Evolutionary conservation across 2,797 vertebrate species (phyloP).

Genomic region (Enteromius afrohamiltoni): DNA sequence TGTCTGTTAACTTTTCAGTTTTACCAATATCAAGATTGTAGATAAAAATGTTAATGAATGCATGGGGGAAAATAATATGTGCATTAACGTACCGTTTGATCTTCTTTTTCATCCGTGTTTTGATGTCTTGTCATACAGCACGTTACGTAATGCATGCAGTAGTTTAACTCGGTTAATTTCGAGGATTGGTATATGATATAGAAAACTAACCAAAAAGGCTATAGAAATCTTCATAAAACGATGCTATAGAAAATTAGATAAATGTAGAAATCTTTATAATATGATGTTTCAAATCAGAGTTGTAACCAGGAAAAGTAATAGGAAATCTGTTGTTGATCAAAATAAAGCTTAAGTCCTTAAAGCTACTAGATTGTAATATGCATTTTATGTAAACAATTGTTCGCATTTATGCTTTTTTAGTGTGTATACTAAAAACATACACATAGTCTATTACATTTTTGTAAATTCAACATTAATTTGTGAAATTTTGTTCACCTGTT

Average conservation of each 20-base stretch:
- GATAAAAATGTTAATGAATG: not conserved
- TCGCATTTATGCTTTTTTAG: not conserved
- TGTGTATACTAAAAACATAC: not conserved
- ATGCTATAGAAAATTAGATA: not conserved
- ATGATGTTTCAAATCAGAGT: not conserved
- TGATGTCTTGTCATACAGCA: not conserved
- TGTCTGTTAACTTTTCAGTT: slow-evolving; percentile 3
- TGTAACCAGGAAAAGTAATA: not conserved
- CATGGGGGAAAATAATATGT: not conserved
- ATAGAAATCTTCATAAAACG: not conserved
- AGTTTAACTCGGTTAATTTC: not conserved
- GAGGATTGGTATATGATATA: not conserved
- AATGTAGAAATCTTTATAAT: not conserved
- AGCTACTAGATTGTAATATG: not conserved
- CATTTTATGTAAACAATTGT: not conserved
- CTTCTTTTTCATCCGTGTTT: not conserved
- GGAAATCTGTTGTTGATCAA: not conserved
- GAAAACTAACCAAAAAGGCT: not conserved
- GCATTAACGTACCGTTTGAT: not conserved
- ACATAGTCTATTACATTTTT: not conserved
- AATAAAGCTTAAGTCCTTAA: not conserved
- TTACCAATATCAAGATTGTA: not conserved
- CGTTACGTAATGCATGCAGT: not conserved
- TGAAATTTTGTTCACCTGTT: not conserved
- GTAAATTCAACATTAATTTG: not conserved